Percentiles rank a stretch among this genome's conserved stretches.
Conservation (phyloP, 1,140 invertebrate species). For the Palaemon carinicauda region DNA sequence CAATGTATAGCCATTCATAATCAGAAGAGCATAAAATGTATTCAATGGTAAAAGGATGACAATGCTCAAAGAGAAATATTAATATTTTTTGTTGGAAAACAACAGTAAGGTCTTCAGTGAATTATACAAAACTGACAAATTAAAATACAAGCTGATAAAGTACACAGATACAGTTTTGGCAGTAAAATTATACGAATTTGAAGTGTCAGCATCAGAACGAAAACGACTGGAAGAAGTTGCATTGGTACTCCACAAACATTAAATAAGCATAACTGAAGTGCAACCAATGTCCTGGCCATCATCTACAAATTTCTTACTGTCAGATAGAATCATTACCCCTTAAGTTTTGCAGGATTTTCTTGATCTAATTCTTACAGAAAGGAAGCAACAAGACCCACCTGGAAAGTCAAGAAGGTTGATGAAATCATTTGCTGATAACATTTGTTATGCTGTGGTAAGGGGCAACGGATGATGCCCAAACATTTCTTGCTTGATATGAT, state of each 20-base stretch:
- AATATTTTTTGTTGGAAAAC: too few species aligned
- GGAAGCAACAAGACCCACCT: neutral
- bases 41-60: too few species aligned
- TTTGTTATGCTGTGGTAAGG: neutral
- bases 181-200: too few species aligned
- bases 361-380: neutral
- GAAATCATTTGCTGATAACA: neutral
- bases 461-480: conserved; percentile 11
- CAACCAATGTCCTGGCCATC: neutral
- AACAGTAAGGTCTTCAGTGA: too few species aligned
- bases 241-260: neutral
- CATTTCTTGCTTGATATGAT: conserved; percentile 4
- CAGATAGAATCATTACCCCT: neutral
- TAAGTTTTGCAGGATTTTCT: neutral
- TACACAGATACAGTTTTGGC: too few species aligned
- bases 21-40: too few species aligned
- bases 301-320: neutral
- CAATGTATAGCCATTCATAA: too few species aligned
- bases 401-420: neutral
- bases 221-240: neutral
- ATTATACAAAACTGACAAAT: too few species aligned
- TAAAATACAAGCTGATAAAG: too few species aligned
- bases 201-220: neutral
- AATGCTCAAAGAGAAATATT: too few species aligned
- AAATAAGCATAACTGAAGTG: neutral